These are phyloP conservation scores for Hystrix brachyura DNA, from an alignment of 2,113 vertebrate species.

Conservation along the genomic window DNA sequence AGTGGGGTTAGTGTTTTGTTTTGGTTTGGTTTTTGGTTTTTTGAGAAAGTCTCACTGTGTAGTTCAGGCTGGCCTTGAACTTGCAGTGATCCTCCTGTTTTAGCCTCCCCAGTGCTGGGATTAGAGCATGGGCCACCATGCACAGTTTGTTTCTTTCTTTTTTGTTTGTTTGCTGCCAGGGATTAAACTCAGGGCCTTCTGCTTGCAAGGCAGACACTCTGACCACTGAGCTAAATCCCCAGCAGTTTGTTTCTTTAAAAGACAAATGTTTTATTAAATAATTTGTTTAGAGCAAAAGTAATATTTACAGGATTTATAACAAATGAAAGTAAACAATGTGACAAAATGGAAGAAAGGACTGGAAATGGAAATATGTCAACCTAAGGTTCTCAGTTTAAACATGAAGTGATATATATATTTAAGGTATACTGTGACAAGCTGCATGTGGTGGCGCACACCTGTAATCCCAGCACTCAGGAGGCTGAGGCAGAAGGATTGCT, in stretches of 20 bases:
- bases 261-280: not conserved
- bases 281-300: not conserved
- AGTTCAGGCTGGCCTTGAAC: too few relatives aligned
- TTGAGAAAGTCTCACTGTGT: too few relatives aligned
- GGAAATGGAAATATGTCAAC: not conserved
- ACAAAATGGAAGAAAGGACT: not conserved
- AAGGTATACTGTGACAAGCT: not conserved
- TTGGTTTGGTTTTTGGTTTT: not conserved
- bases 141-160: too few relatives aligned
- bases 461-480: not conserved
- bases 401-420: not conserved
- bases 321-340: not conserved
- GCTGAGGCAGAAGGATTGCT: not conserved
- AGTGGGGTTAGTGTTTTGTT: not conserved
- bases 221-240: too few relatives aligned
- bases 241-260: not conserved
- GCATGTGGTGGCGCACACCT: not conserved
- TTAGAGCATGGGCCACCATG: too few relatives aligned
- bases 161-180: too few relatives aligned
- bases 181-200: too few relatives aligned
- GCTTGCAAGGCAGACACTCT: too few relatives aligned
- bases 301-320: not conserved
- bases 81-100: too few relatives aligned
- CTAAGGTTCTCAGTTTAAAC: not conserved
- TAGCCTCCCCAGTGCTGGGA: too few relatives aligned